These are phyloP conservation scores for Syngnathus rostellatus DNA, from an alignment of 2,797 vertebrate genomes.

Conservation along the genomic window DNA sequence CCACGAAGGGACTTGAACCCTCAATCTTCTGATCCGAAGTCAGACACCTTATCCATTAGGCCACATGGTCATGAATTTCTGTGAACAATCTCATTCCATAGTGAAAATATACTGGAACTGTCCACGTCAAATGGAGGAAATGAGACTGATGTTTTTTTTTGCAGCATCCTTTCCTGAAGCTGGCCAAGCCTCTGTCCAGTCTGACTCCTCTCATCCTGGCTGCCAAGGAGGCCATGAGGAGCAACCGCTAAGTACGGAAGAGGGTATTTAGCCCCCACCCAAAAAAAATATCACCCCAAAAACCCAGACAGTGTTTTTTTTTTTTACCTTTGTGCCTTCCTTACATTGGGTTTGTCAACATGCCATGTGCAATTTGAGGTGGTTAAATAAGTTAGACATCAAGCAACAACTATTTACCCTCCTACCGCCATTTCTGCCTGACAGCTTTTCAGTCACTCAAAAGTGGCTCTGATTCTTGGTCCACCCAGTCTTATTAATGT, in stretches of 20 bases:
- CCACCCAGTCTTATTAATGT: too few relatives aligned
- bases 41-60: neutral
- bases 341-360: neutral
- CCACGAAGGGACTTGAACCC: neutral
- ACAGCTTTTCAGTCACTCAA: too few relatives aligned
- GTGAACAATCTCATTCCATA: neutral
- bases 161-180: constrained; percentile 95
- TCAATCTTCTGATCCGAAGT: neutral
- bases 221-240: constrained; percentile 97
- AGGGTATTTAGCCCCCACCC: neutral
- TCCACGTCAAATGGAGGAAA: too few relatives aligned
- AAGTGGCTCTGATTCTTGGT: too few relatives aligned
- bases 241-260: constrained; percentile 60
- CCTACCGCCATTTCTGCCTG: too few relatives aligned
- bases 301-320: neutral
- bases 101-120: neutral
- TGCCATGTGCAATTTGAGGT: neutral
- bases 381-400: neutral
- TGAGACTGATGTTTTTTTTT: neutral
- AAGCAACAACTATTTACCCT: too few relatives aligned
- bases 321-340: neutral
- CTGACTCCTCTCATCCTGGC: constrained; percentile 96
- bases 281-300: neutral
- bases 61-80: neutral
- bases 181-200: constrained; percentile 95